Evolutionary conservation across 2,113 vertebrate species (phyloP), one percentile per base, ranked within the genome.

Genomic region (Plotosus lineatus): DNA sequence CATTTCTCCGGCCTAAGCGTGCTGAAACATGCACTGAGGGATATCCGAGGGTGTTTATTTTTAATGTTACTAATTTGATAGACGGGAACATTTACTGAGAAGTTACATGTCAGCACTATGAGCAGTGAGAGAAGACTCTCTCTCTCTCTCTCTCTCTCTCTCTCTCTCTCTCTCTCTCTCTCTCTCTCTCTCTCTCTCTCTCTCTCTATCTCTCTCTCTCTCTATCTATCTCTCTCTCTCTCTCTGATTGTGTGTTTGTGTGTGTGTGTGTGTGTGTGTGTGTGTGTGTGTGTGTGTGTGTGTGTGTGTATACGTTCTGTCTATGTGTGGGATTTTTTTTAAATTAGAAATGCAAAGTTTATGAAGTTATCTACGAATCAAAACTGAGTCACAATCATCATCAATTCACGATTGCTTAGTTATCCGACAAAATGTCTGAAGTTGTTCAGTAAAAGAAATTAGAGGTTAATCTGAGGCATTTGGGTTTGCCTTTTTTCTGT

Each of bases 341-440:
- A 7, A 72, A 21, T 33, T 1, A 21, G 26, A 50, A 50, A 31
- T 53, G 19, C 0, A 51, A 51, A 51, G 28, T 33, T 50, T 50
- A 33, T 3, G 10, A 44, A 19, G 7, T 71, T 48, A 23, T 14
- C 19, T 66, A 36, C 26, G 6, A 19, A 46, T 60, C 72, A 56
- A 36, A 74, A 26, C 8, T 8, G 21, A 38, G 48, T 75, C 14
- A 8, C 9, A 58, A 26, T 31, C 10, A 19, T 33, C 33, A 33
- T 66, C 36, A 69, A 14, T 53, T 63, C 63, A 40, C 17, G 19
- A 6, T 26, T 53, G 12, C 19, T 21, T 33, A 26, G 28, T 51
- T 66, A 38, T 65, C 26, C 11, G 11, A 82, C 85, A 83, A 77
- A 90, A 83, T 84, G 81, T 83, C 86, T 79, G 63, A 75, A 12